phyloP scores from a whole-genome alignment of 2,113 vertebrate genomes.

The Elgaria multicarinata region DNA sequence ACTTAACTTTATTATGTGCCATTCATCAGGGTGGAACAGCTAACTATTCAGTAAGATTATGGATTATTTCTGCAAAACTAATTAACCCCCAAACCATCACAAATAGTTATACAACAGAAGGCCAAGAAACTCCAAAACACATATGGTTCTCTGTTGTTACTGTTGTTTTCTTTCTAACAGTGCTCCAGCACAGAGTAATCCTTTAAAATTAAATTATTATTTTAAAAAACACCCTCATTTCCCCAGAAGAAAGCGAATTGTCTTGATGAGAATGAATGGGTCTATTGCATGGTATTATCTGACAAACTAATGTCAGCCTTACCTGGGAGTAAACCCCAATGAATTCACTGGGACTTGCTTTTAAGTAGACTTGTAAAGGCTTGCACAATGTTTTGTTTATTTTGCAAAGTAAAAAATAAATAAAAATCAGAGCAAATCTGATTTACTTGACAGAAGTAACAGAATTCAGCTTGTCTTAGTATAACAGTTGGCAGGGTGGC shows the following conservation, averaged over 20 bases:
- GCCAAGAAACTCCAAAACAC: not conserved
- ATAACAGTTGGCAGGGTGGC: not conserved
- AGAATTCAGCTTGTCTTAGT: not conserved
- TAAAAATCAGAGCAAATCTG: not conserved
- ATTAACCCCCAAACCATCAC: not conserved
- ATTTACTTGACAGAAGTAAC: not conserved
- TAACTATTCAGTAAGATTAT: not conserved
- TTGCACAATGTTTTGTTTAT: not conserved
- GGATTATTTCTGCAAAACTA: not conserved
- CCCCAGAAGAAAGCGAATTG: not conserved
- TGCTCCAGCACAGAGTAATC: not conserved
- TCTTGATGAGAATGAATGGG: too few relatives aligned
- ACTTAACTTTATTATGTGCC: not conserved
- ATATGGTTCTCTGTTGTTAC: not conserved
- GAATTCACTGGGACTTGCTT: not conserved
- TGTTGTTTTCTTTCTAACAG: not conserved
- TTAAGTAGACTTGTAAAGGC: not conserved
- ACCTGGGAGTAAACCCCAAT: not conserved
- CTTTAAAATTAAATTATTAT: not conserved
- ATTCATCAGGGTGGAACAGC: accelerated
- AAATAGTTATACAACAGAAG: accelerated
- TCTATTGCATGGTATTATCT: not conserved
- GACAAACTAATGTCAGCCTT: too few relatives aligned
- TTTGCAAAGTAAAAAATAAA: too few relatives aligned
- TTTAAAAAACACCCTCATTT: not conserved